phyloP scores from a whole-genome alignment of 2,113 vertebrate genomes.

The zebrafish (Danio rerio) region DNA sequence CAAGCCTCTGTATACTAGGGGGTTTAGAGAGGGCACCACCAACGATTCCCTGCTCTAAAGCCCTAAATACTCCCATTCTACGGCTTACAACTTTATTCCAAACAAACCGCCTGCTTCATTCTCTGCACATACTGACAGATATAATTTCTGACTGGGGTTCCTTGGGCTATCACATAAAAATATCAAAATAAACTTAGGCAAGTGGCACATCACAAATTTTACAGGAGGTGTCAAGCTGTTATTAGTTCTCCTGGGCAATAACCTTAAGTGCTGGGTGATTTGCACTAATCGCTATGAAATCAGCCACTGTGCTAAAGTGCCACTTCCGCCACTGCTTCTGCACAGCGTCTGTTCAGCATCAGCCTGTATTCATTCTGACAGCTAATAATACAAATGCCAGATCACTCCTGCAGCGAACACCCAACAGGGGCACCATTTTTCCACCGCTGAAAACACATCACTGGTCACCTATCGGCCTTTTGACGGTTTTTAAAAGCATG shows the following conservation, averaged over 20 bases:
- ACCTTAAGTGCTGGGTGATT: conserved; percentile 78
- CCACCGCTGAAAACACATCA: conserved; percentile 46
- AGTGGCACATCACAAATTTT: conserved; percentile 64
- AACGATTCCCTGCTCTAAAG: conserved; percentile 59
- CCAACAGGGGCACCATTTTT: conserved; percentile 58
- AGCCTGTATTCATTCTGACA: conserved; percentile 75
- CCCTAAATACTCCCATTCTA: conserved; percentile 41
- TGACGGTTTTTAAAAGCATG: conserved; percentile 46
- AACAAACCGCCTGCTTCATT: not conserved
- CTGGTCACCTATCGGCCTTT: conserved; percentile 4
- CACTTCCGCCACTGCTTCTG: conserved; percentile 66
- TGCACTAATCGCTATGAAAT: conserved; percentile 80
- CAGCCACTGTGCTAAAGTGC: conserved; percentile 71
- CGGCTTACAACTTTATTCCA: conserved; percentile 32
- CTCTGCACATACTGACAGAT: conserved; percentile 10
- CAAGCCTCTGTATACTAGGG: conserved; percentile 68
- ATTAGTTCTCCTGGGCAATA: conserved; percentile 74
- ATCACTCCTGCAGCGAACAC: conserved; percentile 59
- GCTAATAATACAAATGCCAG: conserved; percentile 70
- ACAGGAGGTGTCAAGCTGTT: conserved; percentile 73
- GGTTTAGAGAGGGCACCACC: conserved; percentile 54
- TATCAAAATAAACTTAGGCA: conserved; percentile 63
- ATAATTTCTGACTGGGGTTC: conserved; percentile 58
- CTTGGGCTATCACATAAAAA: conserved; percentile 47
- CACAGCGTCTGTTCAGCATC: conserved; percentile 72